phyloP scores from a whole-genome alignment of 2,888 invertebrate genomes.

The Torymus tubicola region DNA sequence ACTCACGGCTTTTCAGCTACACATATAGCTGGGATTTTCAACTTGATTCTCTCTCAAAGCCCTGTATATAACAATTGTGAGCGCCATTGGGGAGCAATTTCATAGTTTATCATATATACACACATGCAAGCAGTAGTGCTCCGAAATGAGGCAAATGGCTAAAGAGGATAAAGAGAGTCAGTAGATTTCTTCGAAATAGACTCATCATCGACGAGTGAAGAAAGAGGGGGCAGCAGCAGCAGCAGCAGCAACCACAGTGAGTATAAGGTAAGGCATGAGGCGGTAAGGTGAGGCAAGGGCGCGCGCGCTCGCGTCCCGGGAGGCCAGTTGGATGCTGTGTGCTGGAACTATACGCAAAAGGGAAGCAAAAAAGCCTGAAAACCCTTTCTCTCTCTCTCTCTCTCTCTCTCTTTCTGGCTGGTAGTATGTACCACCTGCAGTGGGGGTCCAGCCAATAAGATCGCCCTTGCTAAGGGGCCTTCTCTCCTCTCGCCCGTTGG shows the following conservation, averaged over 20 bases:
- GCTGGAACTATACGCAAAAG: slow-evolving; percentile 32
- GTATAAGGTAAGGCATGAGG: slow-evolving; percentile 47
- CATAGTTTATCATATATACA: too few species aligned
- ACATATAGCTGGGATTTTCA: slow-evolving; percentile 11
- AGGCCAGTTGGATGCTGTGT: slow-evolving; percentile 51
- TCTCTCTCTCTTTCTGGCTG: slow-evolving; percentile 22
- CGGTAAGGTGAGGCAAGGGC: slow-evolving; percentile 8
- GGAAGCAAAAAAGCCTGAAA: slow-evolving; percentile 40
- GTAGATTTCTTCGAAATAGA: slow-evolving; percentile 65
- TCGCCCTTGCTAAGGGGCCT: slow-evolving; percentile 61
- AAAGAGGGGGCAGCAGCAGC: slow-evolving; percentile 30
- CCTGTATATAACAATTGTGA: too few species aligned
- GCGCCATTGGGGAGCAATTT: too few species aligned
- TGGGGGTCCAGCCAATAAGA: slow-evolving; percentile 57
- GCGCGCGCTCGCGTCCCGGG: slow-evolving; percentile 43
- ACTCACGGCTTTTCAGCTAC: background rate
- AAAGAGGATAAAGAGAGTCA: slow-evolving; percentile 13
- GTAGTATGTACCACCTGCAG: slow-evolving; percentile 50
- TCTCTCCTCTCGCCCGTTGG: slow-evolving; percentile 68
- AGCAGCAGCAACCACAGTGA: background rate
- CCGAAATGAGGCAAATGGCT: too few species aligned
- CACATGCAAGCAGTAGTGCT: too few species aligned
- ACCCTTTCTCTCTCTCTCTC: too few species aligned
- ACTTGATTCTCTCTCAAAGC: background rate
- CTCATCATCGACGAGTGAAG: slow-evolving; percentile 60